These are phyloP conservation scores for Drosophila kohkoa DNA, from an alignment of 1,140 invertebrate species.

Conservation along the genomic window DNA sequence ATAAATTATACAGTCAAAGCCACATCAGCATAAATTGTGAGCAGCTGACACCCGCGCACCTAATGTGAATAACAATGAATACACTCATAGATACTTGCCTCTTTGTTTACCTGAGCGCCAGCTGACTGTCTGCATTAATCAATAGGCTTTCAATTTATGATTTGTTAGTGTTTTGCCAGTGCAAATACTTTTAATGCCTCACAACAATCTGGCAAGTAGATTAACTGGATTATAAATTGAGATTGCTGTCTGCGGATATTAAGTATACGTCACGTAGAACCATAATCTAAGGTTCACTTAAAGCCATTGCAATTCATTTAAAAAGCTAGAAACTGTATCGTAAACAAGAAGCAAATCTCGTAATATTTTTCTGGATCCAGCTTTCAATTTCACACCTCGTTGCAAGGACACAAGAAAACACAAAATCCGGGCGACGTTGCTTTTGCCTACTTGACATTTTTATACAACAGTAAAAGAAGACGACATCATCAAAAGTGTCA, in stretches of 20 bases:
- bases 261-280: constrained; percentile 28
- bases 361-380: constrained; percentile 44
- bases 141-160: constrained; percentile 35
- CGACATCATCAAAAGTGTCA: constrained; percentile 58
- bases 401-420: constrained; percentile 52
- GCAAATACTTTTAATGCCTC: not conserved
- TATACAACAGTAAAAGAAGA: constrained; percentile 26
- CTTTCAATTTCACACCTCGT: constrained; percentile 78
- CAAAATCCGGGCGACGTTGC: constrained; percentile 39
- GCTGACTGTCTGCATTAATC: constrained; percentile 22
- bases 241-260: not conserved
- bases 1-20: constrained; percentile 54
- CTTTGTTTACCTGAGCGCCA: not conserved
- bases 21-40: constrained; percentile 55
- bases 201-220: constrained; percentile 3
- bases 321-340: constrained; percentile 2
- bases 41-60: constrained; percentile 35
- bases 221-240: constrained; percentile 1
- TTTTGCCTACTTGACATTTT: constrained; percentile 48
- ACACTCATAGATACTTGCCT: constrained; percentile 25
- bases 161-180: constrained; percentile 7
- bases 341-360: constrained; percentile 14
- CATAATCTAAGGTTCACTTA: constrained; percentile 9
- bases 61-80: constrained; percentile 29
- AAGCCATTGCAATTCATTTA: constrained; percentile 33